Evolutionary conservation across 2,113 vertebrate genomes (phyloP), one percentile per base, ranked within the genome.

Genomic region (Poeciliopsis prolifica): DNA sequence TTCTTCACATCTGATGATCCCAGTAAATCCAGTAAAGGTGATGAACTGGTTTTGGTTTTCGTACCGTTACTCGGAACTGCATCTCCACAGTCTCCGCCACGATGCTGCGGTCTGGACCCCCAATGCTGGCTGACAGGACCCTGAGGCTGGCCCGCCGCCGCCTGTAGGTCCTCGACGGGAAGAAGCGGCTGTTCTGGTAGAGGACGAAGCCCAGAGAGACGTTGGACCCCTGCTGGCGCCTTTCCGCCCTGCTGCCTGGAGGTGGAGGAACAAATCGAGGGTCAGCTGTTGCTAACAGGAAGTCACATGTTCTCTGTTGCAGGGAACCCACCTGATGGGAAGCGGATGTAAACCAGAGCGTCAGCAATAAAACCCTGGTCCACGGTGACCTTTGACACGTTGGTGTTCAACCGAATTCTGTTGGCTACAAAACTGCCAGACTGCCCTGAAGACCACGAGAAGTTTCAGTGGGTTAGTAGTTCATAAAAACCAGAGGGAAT

Each of bases 151-250:
- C 33, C 61, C 35, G n/a, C 0, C 8, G 51, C 26, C 0, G n/a
- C 6, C 1, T 77, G 64, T 82, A 87, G 68, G 1, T 5, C 9
- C 19, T 37, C 0, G 92, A 87, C 31, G 26, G 65, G 69, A 94
- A 94, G 51, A 94, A 88, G 1, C 24, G 70, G 79, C 89, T 80
- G 1, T 88, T 94, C 73, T 91, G 88, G 70, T 94, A 93, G 37
- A 94, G 86, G 28, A 92, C 88, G n/a, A 94, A 92, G 2, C 91
- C 93, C 64, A 92, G 13, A 1, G 78, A 79, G n/a, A 69, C 5
- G 14, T 75, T 35, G 0, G 61, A 13, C 0, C 26, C n/a, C 14
- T 2, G 26, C 65, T 75, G 67, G 26, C 1, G 26, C 3, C 19
- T 1, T 1, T 1, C 13, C 11, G 10, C 26, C 1, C 3, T 19